A percentile compares a stretch with the other conserved stretches of the same genome.
These are phyloP conservation scores for Samia ricini DNA, from an alignment of 1,140 invertebrate species.

Conservation along the genomic window DNA sequence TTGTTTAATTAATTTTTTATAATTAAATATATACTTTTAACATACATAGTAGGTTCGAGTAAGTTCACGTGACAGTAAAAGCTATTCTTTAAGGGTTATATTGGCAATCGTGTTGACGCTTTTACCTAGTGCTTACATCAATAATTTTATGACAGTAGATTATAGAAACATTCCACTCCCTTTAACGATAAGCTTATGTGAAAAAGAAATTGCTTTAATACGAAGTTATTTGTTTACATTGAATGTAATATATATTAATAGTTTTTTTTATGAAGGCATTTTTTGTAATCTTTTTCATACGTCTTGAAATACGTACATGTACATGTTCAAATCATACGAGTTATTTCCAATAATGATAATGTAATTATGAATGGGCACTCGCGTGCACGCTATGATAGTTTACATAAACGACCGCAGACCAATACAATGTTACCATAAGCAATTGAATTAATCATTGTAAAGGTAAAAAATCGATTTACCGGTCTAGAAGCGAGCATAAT, in stretches of 20 bases:
- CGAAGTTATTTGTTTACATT: not conserved
- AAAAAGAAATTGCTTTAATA: not conserved
- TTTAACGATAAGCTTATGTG: not conserved
- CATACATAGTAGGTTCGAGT: constrained; percentile 25
- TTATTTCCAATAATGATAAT: not conserved
- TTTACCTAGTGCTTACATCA: constrained; percentile 21
- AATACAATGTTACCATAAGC: constrained; percentile 40
- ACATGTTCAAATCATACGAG: not conserved
- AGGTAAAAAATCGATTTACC: constrained; percentile 40
- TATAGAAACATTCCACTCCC: not conserved
- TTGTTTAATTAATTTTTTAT: not conserved
- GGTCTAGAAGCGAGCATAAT: constrained; percentile 34
- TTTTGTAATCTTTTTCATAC: too few relatives aligned
- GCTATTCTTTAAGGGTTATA: constrained; percentile 38
- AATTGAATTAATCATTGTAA: constrained; percentile 36
- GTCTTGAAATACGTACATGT: too few relatives aligned
- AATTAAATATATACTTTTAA: constrained; percentile 11
- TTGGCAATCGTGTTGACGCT: constrained; percentile 27
- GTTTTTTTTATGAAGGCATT: not conserved
- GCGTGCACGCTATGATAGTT: not conserved
- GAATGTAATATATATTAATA: not conserved
- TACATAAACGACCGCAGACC: constrained; percentile 8
- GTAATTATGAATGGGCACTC: not conserved
- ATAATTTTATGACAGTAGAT: constrained; percentile 25
- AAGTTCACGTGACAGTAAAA: constrained; percentile 32